Evolutionary conservation across 2,113 vertebrate genomes (phyloP).

Genomic region (Brevimyrus niger): DNA sequence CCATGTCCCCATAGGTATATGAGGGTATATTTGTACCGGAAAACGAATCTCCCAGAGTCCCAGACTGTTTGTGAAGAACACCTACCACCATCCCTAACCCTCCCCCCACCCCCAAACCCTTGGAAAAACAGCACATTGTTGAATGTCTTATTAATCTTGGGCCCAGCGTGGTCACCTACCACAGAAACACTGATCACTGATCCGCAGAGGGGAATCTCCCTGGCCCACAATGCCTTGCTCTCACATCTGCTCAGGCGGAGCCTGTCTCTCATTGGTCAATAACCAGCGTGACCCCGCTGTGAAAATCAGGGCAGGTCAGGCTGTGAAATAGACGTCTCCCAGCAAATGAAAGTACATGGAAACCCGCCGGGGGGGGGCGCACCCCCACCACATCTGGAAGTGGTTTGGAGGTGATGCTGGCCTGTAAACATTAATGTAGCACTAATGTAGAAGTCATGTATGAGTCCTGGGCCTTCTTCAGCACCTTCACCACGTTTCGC

Average conservation of each 20-base stretch:
- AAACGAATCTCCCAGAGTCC: background rate
- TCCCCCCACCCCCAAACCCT: no score
- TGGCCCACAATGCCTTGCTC: background rate
- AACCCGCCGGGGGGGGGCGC: no score
- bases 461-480: conserved; percentile 1
- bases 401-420: conserved; percentile 21
- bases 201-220: background rate
- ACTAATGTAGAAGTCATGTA: no score
- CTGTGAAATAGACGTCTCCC: background rate
- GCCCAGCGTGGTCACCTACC: background rate
- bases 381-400: conserved; percentile 25
- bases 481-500: background rate
- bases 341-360: background rate
- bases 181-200: background rate
- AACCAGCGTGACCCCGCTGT: background rate
- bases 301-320: background rate
- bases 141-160: background rate
- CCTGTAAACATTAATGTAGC: conserved; percentile 14
- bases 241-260: background rate
- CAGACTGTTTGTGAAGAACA: background rate
- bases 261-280: background rate
- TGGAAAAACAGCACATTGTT: background rate
- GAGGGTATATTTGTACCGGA: background rate
- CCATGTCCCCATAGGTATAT: background rate
- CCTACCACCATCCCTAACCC: background rate